Conservation (phyloP, 2,888 invertebrate species). For the Axea sp. region DNA sequence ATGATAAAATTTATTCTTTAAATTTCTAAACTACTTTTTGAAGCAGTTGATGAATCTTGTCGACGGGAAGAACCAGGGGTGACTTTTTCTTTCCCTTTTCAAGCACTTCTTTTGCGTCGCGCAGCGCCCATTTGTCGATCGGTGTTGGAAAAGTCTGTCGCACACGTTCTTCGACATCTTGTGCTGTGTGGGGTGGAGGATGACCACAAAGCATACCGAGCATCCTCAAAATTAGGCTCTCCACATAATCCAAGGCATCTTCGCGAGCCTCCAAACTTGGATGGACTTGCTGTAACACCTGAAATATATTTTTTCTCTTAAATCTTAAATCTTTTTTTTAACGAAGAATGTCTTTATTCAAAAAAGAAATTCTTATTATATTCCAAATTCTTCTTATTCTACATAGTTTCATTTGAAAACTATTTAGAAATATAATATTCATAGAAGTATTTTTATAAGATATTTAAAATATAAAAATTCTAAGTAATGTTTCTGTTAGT, state of each 20-base stretch:
- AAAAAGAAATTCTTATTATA: too few relatives aligned
- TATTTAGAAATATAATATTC: too few relatives aligned
- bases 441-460: too few relatives aligned
- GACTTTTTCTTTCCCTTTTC: conserved; percentile 89
- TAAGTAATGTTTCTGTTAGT: too few relatives aligned
- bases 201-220: conserved; percentile 93
- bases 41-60: conserved; percentile 92
- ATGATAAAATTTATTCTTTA: too few relatives aligned
- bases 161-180: conserved; percentile 96
- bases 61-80: conserved; percentile 88
- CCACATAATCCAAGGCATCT: conserved; percentile 95
- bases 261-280: conserved; percentile 91
- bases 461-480: too few relatives aligned
- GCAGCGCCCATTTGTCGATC: conserved; percentile 95
- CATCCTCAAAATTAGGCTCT: conserved; percentile 92
- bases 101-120: conserved; percentile 91
- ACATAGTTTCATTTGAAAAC: too few relatives aligned
- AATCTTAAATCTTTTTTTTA: too few relatives aligned
- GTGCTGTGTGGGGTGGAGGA: conserved; percentile 87
- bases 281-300: conserved; percentile 95
- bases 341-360: too few relatives aligned
- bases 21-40: too few relatives aligned
- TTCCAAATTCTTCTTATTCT: too few relatives aligned
- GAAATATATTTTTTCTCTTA: too few relatives aligned
- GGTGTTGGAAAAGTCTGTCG: conserved; percentile 96